Conservation (phyloP, 2,888 invertebrate species). For the Lepidocyrtoides sp. region DNA sequence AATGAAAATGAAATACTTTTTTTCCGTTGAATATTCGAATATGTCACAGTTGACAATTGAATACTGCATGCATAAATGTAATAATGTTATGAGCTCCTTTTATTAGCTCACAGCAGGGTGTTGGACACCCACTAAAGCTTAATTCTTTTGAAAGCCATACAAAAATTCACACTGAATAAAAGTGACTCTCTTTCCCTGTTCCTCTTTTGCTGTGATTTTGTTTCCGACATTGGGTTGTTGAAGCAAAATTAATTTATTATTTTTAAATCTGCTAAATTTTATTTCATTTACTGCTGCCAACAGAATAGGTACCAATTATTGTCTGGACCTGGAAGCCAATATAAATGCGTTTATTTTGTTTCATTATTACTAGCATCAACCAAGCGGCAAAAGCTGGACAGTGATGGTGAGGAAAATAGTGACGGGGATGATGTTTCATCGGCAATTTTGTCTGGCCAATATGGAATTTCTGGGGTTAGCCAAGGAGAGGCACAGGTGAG, state of each 20-base stretch:
- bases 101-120: slow-evolving; percentile 9
- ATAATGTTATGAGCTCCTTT: slow-evolving; percentile 35
- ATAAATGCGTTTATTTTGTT: slow-evolving; percentile 76
- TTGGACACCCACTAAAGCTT: slow-evolving; percentile 32
- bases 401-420: slow-evolving; percentile 79
- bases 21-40: neutral
- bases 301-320: neutral
- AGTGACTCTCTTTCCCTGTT: neutral
- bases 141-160: neutral
- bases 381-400: slow-evolving; percentile 84
- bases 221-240: neutral
- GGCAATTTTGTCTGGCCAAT: slow-evolving; percentile 4
- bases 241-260: slow-evolving; percentile 9
- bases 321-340: slow-evolving; percentile 39
- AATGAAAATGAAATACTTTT: neutral
- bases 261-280: neutral
- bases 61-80: neutral
- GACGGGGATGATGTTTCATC: slow-evolving; percentile 64
- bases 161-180: slow-evolving; percentile 2
- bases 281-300: neutral
- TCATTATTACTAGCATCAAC: slow-evolving; percentile 83
- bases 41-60: slow-evolving; percentile 34
- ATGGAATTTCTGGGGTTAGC: neutral
- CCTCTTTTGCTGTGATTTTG: neutral
- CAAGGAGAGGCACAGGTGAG: slow-evolving; percentile 45